These are phyloP conservation scores for Cinara cedri DNA, from an alignment of 2,888 invertebrate species.

Conservation along the genomic window DNA sequence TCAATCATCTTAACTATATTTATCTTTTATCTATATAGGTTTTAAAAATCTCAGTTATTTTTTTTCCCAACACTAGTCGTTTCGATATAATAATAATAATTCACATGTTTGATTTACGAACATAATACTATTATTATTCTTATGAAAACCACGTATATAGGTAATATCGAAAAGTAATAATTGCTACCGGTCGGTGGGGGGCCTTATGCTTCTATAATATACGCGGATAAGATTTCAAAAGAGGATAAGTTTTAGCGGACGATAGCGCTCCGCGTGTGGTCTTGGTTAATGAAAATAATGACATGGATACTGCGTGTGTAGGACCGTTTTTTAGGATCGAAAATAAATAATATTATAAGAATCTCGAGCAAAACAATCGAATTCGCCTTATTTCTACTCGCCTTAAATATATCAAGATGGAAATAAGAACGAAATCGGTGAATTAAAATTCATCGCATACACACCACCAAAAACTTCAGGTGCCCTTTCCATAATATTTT, in stretches of 20 bases:
- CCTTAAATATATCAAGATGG: not conserved
- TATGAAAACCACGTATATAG: not conserved
- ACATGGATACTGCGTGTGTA: not conserved
- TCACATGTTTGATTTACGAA: not conserved
- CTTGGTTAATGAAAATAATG: slow-evolving; percentile 38
- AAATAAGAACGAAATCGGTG: not conserved
- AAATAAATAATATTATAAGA: not conserved
- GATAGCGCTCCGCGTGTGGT: slow-evolving; percentile 17
- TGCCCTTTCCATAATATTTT: too few species aligned
- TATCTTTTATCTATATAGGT: too few species aligned
- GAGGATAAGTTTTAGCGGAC: slow-evolving; percentile 39
- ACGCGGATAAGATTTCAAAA: slow-evolving; percentile 12
- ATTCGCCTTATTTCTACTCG: too few species aligned
- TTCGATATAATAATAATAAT: too few species aligned
- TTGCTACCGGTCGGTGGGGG: slow-evolving; percentile 30
- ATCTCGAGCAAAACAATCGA: not conserved
- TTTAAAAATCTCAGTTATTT: too few species aligned
- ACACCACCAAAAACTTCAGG: not conserved
- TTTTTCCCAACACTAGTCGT: too few species aligned
- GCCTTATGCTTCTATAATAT: too few species aligned
- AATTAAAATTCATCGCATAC: not conserved
- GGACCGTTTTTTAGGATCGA: slow-evolving; percentile 15
- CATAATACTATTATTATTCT: slow-evolving; percentile 3
- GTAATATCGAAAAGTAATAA: slow-evolving; percentile 15
- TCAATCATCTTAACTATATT: too few species aligned